A percentile compares a stretch with the other conserved stretches of the same genome.
Conservation (phyloP, 1,140 invertebrate genomes). For the Hermetia illucens region DNA sequence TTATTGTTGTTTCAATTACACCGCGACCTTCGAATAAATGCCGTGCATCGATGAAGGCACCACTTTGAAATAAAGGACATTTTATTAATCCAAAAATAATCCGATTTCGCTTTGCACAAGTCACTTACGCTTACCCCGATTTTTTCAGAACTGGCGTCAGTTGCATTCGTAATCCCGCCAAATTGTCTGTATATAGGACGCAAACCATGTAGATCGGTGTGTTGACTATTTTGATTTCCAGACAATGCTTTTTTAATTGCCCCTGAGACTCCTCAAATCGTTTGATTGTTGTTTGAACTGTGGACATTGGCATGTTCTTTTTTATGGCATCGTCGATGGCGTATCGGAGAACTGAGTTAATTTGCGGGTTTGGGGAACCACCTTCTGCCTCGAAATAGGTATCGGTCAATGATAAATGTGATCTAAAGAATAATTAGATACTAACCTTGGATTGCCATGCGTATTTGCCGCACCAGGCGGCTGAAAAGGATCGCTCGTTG, state of each 20-base stretch:
- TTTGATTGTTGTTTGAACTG: constrained; percentile 40
- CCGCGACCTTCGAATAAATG: constrained; percentile 39
- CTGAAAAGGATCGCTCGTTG: constrained; percentile 33
- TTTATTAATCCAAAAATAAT: constrained; percentile 12
- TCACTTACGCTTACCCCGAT: constrained; percentile 25
- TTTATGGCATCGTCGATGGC: constrained; percentile 42
- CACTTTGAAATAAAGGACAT: constrained; percentile 14
- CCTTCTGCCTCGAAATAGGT: constrained; percentile 33
- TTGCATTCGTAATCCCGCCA: constrained; percentile 17
- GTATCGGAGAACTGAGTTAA: constrained; percentile 38
- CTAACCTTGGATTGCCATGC: constrained; percentile 38
- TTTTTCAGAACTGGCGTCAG: constrained; percentile 34
- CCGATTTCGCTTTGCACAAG: not conserved
- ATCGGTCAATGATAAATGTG: constrained; percentile 6
- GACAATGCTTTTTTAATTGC: constrained; percentile 17
- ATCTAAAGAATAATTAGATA: constrained; percentile 9
- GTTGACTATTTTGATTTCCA: constrained; percentile 31
- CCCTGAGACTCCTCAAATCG: constrained; percentile 26
- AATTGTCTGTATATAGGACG: constrained; percentile 22
- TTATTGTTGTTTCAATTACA: constrained; percentile 31
- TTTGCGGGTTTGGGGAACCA: constrained; percentile 36
- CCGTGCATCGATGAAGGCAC: constrained; percentile 17
- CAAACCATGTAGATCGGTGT: constrained; percentile 19
- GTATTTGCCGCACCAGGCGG: constrained; percentile 35
- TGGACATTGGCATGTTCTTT: constrained; percentile 40